Percentiles rank a stretch among this genome's conserved stretches.
Evolutionary conservation across 2,797 vertebrate species (phyloP).

Genomic region (Otolemur crassicaudatus): DNA sequence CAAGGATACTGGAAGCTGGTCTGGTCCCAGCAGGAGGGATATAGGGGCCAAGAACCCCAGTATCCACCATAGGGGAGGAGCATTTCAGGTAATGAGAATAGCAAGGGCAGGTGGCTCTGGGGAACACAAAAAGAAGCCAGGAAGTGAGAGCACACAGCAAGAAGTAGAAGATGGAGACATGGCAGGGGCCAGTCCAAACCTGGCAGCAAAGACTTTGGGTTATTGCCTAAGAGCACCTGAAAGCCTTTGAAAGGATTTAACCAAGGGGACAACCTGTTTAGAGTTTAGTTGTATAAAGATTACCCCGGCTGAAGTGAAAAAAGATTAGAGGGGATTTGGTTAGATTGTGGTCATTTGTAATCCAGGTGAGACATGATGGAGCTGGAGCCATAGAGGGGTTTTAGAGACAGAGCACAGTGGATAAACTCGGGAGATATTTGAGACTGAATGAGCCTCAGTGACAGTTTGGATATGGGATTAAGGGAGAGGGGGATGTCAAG

Average conservation of each 20-base stretch:
- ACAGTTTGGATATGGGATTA: background rate
- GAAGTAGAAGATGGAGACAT: background rate
- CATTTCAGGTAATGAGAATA: background rate
- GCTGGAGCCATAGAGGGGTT: background rate
- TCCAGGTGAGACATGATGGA: background rate
- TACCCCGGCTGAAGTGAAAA: background rate
- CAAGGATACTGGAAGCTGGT: background rate
- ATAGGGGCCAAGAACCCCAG: background rate
- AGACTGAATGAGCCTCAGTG: background rate
- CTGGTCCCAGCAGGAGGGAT: background rate
- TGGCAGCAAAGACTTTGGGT: background rate
- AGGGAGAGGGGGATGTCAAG: background rate
- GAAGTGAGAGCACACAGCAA: background rate
- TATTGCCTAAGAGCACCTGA: background rate
- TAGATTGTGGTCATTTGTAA: background rate
- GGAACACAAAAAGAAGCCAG: background rate
- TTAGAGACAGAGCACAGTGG: background rate
- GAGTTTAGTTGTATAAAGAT: constrained; percentile 32
- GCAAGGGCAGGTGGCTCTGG: background rate
- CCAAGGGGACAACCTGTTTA: background rate
- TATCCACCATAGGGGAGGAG: background rate
- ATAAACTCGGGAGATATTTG: background rate
- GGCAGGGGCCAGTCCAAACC: background rate
- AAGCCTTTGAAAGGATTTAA: constrained; percentile 16
- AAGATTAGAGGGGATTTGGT: background rate